Evolutionary conservation across 2,888 invertebrate species (phyloP).

Genomic region (Hermodice carunculata): DNA sequence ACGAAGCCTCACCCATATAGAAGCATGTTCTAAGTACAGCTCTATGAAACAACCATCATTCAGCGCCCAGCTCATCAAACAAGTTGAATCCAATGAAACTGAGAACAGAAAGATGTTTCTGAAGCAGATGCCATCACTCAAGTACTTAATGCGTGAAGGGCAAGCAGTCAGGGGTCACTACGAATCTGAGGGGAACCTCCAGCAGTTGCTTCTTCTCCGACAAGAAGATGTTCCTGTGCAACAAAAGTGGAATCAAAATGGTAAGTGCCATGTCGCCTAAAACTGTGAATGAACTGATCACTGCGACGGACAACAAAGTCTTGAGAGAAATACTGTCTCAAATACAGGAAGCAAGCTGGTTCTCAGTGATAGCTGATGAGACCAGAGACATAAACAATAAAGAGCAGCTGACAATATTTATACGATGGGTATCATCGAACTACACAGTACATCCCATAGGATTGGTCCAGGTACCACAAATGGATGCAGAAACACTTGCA

Average conservation of each 20-base stretch:
- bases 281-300: not conserved
- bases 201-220: not conserved
- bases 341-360: not conserved
- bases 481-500: not conserved
- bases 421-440: not conserved
- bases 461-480: not conserved
- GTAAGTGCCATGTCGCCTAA: not conserved
- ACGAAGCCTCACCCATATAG: too few species aligned
- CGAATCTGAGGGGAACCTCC: slow-evolving; percentile 5
- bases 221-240: not conserved
- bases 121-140: too few species aligned
- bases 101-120: too few species aligned
- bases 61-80: too few species aligned
- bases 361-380: not conserved
- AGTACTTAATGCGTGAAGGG: slow-evolving; percentile 5
- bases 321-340: not conserved
- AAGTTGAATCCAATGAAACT: too few species aligned
- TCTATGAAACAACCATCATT: too few species aligned
- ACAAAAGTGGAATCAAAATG: not conserved
- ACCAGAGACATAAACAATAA: not conserved
- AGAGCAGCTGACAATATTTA: not conserved
- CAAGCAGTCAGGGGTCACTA: slow-evolving; percentile 7
- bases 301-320: not conserved
- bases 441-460: not conserved
- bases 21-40: too few species aligned